Evolutionary conservation across 2,888 invertebrate genomes (phyloP).

Genomic region (Troglohyphantes excavatus): DNA sequence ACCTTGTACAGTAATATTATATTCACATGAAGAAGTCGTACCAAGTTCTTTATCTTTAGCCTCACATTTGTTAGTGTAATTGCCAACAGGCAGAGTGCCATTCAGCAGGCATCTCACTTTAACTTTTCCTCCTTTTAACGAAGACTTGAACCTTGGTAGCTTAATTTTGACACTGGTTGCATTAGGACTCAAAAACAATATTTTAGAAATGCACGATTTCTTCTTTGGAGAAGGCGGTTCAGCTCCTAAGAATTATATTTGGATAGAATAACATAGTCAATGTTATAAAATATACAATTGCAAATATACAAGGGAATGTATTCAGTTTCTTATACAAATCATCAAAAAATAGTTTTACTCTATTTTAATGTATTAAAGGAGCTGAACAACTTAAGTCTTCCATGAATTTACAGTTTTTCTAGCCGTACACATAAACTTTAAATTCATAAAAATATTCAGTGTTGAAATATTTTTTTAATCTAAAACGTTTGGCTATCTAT

Average conservation of each 20-base stretch:
- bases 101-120: constrained; percentile 45
- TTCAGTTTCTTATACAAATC: too few relatives aligned
- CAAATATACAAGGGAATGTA: too few relatives aligned
- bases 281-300: too few relatives aligned
- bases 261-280: background rate
- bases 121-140: constrained; percentile 37
- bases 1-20: constrained; percentile 42
- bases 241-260: constrained; percentile 19
- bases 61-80: constrained; percentile 55
- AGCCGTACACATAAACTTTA: too few relatives aligned
- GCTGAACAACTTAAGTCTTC: too few relatives aligned
- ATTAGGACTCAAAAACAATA: background rate
- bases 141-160: constrained; percentile 52
- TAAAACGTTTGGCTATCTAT: too few relatives aligned
- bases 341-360: too few relatives aligned
- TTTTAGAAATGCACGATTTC: constrained; percentile 21
- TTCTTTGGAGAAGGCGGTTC: constrained; percentile 41
- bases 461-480: too few relatives aligned
- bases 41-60: constrained; percentile 47
- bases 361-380: too few relatives aligned
- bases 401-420: too few relatives aligned
- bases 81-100: constrained; percentile 27
- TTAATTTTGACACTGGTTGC: constrained; percentile 7
- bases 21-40: constrained; percentile 31
- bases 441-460: too few relatives aligned